phyloP scores from a whole-genome alignment of 2,113 vertebrate genomes.

The Furnarius figulus region DNA sequence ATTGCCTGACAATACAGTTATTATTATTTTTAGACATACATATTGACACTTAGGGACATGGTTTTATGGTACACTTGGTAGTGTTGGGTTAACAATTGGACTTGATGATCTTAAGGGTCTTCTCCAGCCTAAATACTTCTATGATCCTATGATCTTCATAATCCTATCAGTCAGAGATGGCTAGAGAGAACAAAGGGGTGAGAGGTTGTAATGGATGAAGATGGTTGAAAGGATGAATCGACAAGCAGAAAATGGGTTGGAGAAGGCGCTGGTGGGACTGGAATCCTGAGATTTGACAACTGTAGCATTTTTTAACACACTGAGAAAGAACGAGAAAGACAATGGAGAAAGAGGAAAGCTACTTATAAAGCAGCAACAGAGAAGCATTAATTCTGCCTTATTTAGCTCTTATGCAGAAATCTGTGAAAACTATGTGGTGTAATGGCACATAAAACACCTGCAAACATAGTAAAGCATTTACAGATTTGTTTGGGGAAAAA shows the following conservation, averaged over 20 bases:
- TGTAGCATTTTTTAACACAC: neutral
- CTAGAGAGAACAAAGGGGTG: neutral
- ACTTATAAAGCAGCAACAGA: neutral
- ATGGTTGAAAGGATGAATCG: neutral
- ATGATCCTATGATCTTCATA: neutral
- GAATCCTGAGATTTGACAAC: neutral
- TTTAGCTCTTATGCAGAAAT: neutral
- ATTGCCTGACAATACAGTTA: neutral
- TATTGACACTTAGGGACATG: neutral
- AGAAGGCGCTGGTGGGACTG: neutral
- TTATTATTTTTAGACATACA: neutral
- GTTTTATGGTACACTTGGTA: neutral
- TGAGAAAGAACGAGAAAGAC: neutral
- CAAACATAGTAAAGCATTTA: neutral
- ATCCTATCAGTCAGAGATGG: neutral
- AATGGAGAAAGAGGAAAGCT: neutral
- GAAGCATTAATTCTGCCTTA: neutral
- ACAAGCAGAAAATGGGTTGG: neutral
- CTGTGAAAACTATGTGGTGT: neutral
- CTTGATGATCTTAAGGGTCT: neutral
- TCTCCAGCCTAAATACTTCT: neutral
- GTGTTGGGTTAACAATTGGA: neutral
- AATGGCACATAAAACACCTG: neutral
- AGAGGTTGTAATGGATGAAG: neutral
- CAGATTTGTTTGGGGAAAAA: neutral